These are phyloP conservation scores for Aurelia aurita complex sp. Pacific DNA, from an alignment of 30 jellyfish, hydroid and myxozoan species.

Conservation along the genomic window DNA sequence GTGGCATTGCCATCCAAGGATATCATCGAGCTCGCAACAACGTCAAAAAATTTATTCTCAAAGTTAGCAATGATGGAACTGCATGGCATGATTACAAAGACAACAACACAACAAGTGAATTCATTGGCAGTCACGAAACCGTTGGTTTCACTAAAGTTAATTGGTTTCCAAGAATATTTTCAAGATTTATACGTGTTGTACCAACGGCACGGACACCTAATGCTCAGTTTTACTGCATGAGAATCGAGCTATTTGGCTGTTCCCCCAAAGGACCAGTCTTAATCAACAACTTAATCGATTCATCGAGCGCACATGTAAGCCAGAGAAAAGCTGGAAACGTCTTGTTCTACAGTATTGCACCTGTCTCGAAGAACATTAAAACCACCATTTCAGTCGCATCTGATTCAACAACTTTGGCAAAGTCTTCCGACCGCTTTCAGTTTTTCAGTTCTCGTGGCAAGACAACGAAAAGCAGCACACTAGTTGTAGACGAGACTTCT, in stretches of 20 bases:
- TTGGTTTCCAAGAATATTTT: constrained; percentile 22
- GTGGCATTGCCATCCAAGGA: constrained; percentile 47
- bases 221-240: background rate
- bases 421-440: too few relatives aligned
- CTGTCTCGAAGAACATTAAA: background rate
- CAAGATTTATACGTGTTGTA: constrained; percentile 26
- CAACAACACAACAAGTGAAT: too few relatives aligned
- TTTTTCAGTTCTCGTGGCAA: too few relatives aligned
- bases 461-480: background rate
- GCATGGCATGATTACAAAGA: background rate
- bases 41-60: background rate
- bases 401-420: background rate
- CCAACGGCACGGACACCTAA: constrained; percentile 14
- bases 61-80: background rate
- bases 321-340: background rate
- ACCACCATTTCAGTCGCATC: constrained; percentile 1
- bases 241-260: constrained; percentile 61
- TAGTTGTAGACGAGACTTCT: background rate
- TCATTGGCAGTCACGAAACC: too few relatives aligned
- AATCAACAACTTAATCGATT: background rate
- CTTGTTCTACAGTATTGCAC: constrained; percentile 5
- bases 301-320: background rate
- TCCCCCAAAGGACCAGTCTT: background rate
- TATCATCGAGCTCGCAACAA: too few relatives aligned
- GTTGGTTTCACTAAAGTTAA: too few relatives aligned